A percentile compares a stretch with the other conserved stretches of the same genome.
phyloP scores from a whole-genome alignment of 1,140 invertebrate genomes.

The Drosophila watanabei region DNA sequence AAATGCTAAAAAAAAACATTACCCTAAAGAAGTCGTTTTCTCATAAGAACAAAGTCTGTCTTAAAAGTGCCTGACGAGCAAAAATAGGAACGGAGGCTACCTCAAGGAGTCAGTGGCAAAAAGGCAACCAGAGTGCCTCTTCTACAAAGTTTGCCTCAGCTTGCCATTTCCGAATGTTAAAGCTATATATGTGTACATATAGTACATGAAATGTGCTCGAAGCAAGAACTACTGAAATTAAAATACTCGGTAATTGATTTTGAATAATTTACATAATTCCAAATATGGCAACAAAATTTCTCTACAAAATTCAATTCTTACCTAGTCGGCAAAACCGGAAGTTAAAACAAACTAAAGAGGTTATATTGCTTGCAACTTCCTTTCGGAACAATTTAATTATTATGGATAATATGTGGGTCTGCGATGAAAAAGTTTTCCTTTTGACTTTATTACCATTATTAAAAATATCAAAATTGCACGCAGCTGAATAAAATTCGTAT shows the following conservation, averaged over 20 bases:
- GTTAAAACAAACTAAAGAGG: neutral
- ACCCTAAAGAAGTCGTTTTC: neutral
- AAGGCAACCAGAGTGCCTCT: neutral
- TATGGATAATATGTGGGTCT: neutral
- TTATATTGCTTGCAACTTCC: neutral
- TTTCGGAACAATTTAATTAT: neutral
- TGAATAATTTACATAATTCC: neutral
- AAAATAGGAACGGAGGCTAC: neutral
- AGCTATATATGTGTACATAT: neutral
- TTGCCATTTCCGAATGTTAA: neutral
- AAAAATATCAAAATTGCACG: neutral
- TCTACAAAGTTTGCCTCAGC: neutral
- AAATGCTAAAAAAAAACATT: constrained; percentile 16
- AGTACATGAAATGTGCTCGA: neutral
- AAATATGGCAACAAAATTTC: neutral
- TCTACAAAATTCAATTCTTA: neutral
- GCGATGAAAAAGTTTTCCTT: neutral
- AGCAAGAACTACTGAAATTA: neutral
- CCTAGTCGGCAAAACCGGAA: neutral
- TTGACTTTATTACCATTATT: no score
- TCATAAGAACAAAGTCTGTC: neutral
- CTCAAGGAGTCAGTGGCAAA: neutral
- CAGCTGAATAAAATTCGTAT: no score
- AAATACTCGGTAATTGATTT: constrained; percentile 6
- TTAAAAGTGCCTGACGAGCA: neutral